Conservation (phyloP, 2,797 vertebrate genomes). For the Eulemur mongoz region DNA sequence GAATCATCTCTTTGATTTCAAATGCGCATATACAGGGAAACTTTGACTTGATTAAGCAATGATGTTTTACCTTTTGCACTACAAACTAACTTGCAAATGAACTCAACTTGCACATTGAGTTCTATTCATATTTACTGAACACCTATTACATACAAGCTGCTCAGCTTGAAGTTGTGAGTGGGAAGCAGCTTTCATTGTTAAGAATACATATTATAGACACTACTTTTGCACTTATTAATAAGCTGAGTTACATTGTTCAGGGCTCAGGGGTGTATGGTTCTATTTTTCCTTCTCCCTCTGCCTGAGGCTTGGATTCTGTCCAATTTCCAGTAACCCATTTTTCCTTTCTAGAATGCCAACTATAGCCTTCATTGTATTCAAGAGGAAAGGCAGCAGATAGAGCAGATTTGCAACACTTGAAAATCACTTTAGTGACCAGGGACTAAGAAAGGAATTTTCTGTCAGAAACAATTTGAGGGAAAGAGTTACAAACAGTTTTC, state of each 20-base stretch:
- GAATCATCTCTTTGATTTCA: not conserved
- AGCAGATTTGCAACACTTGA: conserved; percentile 49
- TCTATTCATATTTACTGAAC: not conserved
- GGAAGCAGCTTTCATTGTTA: not conserved
- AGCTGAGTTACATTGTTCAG: not conserved
- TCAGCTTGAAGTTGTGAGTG: not conserved
- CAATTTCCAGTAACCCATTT: conserved; percentile 55
- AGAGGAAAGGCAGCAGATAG: conserved; percentile 54
- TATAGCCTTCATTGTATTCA: conserved; percentile 38
- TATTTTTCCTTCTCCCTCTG: conserved; percentile 34
- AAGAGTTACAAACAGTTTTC: conserved; percentile 66
- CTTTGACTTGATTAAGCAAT: not conserved
- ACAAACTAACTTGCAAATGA: not conserved
- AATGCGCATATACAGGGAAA: not conserved
- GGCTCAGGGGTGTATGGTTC: not conserved
- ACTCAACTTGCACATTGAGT: not conserved
- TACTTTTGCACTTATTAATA: not conserved
- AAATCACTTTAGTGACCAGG: conserved; percentile 53
- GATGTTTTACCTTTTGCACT: not conserved
- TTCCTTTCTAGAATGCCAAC: conserved; percentile 57
- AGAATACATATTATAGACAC: not conserved
- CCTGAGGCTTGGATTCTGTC: conserved; percentile 49
- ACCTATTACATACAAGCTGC: not conserved
- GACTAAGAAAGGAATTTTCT: conserved; percentile 67
- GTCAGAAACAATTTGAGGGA: conserved; percentile 60